Evolutionary conservation across 2,113 vertebrate genomes (phyloP), one percentile per base, ranked within the genome.

Genomic region (Trichomycterus rosablanca): DNA sequence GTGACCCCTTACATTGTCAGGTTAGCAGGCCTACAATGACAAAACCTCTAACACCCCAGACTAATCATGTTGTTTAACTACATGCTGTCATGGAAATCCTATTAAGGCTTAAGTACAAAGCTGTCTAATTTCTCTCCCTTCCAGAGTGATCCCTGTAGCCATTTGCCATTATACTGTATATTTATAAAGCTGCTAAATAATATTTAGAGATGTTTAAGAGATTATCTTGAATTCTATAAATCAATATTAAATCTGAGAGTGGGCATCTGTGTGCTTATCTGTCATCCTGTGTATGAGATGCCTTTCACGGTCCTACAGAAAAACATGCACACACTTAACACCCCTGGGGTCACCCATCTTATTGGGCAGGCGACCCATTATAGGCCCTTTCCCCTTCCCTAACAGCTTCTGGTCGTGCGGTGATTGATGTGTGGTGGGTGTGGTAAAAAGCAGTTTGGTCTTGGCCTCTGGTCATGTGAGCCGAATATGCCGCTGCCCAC

Each of bases 361-460:
- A 61, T 71, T 57, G 65, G 40, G 63, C 63, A 57, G 63, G 22
- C 18, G 15, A 55, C 46, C 49, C 24, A 22, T 66, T 20, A 49
- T 39, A 22, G 45, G 34, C 9, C 40, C 22, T 37, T 15, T 26
- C 19, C 35, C 54, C 56, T 53, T 53, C 43, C n/a, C 16, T 32
- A 20, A 30, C 52, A 53, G 65, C 63, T 55, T 57, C 58, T 58
- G 59, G 43, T 51, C 51, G 42, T 24, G 48, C 43, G 39, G 43
- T 67, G 67, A 74, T 70, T 70, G 63, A 63, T 59, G 30, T 24
- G 12, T 54, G 63, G 53, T 44, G 67, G 67, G 57, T 42, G 45
- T 50, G 58, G 69, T 60, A 16, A 54, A 14, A 51, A 49, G 52
- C 60, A 66, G 49, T 28, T 42, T 16, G 48, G 52, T 57, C 18